Base-by-base conservation (phyloP, 2,113 vertebrate species). In the Perccottus glenii region DNA sequence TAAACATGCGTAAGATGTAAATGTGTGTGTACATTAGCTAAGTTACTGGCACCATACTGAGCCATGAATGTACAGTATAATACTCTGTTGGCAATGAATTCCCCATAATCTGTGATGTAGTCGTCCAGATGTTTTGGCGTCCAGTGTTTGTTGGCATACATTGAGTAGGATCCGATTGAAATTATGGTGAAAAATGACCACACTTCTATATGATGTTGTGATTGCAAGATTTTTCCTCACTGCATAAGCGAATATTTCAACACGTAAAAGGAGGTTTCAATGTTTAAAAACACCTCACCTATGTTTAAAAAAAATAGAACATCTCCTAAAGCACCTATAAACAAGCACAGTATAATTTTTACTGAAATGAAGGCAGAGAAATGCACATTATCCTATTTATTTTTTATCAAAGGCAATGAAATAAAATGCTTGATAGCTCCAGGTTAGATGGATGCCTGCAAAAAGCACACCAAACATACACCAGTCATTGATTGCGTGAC, bases 1-100 rank as follows among this genome's bases (percentile, higher is more conserved):
- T 59, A 68, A 75, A 65, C 73, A 12, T 1, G 69, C 77, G 77
- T 87, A 60, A 44, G 71, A 67, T 84, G 77, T 87, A 81, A 83
- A 89, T 83, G 77, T 87, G 65, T 77, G 79, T 83, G 78, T 87
- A 73, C 77, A 81, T 77, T 84, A 83, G 57, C 60, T 61, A 66
- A 78, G 73, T 73, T 62, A 73, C 69, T 83, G 85, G 82, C 80
- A 27, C 53, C 78, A 82, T 85, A 85, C 6, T 48, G 70, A 71
- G 85, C 85, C 84, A 55, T 86, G 82, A 83, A 87, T 88, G 83
- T 88, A 84, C 76, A 81, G 70, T 64, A 60, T 77, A 55, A 70
- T 64, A 77, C 68, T 77, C 59, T 79, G 78, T 52, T 56, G 73
- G 69, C 60, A 35, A 80, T 33, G 51, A 80, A 70, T 50, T 53